These are phyloP conservation scores for Holacanthus passer DNA, from an alignment of 2,113 vertebrate species.

Conservation along the genomic window DNA sequence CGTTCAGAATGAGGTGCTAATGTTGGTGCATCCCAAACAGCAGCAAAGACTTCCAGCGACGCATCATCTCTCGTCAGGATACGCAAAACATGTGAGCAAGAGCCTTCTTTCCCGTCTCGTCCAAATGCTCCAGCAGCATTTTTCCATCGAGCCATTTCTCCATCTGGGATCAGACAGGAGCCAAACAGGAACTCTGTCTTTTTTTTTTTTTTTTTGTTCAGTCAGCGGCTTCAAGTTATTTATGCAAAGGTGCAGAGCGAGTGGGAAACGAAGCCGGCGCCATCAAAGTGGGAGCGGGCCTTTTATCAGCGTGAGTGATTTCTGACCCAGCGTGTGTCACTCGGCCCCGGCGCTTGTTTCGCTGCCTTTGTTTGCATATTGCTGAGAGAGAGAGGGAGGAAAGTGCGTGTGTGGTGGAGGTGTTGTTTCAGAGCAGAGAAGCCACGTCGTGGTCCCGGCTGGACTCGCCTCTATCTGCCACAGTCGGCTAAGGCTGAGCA, in stretches of 20 bases:
- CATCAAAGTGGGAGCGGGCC: slow-evolving; percentile 30
- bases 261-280: slow-evolving; percentile 4
- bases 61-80: not conserved
- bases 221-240: slow-evolving; percentile 25
- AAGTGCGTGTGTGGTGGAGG: not conserved
- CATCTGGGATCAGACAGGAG: slow-evolving; percentile 42
- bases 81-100: not conserved
- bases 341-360: slow-evolving; percentile 34
- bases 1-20: not conserved
- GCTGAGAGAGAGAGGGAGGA: slow-evolving; percentile 12
- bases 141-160: slow-evolving; percentile 40
- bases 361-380: slow-evolving; percentile 51
- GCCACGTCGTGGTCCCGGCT: not conserved
- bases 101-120: not conserved
- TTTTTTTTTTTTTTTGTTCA: not conserved
- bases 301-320: slow-evolving; percentile 51
- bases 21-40: not conserved
- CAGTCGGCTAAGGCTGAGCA: not conserved
- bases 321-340: slow-evolving; percentile 18
- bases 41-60: not conserved
- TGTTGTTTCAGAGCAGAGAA: slow-evolving; percentile 2
- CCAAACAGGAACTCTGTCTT: slow-evolving; percentile 45
- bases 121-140: slow-evolving; percentile 26
- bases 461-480: not conserved
- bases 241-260: slow-evolving; percentile 51